Evolutionary conservation across 1,140 invertebrate genomes (phyloP).

Genomic region (Andricus grossulariae): DNA sequence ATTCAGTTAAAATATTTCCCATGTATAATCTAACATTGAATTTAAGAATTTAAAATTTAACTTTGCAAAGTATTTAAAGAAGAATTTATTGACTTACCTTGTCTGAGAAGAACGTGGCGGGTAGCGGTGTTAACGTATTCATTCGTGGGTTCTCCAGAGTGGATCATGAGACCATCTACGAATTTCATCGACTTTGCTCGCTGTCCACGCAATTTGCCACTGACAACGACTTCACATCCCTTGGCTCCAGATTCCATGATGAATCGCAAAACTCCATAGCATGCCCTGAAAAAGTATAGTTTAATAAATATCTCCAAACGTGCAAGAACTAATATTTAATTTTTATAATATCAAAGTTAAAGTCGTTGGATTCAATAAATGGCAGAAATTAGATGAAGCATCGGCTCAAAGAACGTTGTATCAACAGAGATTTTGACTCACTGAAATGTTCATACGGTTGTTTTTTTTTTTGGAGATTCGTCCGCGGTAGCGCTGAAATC

Average conservation of each 20-base stretch:
- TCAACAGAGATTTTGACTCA: no score
- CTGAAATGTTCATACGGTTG: no score
- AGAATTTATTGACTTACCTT: conserved; percentile 79
- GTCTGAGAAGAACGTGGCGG: conserved; percentile 96
- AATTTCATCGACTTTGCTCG: conserved; percentile 99
- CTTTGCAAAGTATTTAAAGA: not conserved
- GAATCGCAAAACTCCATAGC: conserved; percentile 98
- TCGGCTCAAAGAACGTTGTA: no score
- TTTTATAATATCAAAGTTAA: no score
- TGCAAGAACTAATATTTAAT: no score
- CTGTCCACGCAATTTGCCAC: conserved; percentile 98
- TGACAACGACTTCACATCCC: conserved; percentile 99
- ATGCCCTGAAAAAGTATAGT: conserved; percentile 82
- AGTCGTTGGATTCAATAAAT: no score
- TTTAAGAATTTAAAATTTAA: not conserved
- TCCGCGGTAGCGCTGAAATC: no score
- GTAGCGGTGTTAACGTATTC: conserved; percentile 99
- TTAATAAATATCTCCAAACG: not conserved
- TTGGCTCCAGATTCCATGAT: conserved; percentile 99
- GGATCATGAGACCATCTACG: conserved; percentile 99
- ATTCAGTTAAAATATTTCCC: not conserved
- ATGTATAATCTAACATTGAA: not conserved
- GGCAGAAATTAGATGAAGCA: no score
- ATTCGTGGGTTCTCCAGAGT: conserved; percentile 98
- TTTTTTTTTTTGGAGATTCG: no score